phyloP scores from a whole-genome alignment of 2,888 invertebrate species.

The Eupithecia insigniata region DNA sequence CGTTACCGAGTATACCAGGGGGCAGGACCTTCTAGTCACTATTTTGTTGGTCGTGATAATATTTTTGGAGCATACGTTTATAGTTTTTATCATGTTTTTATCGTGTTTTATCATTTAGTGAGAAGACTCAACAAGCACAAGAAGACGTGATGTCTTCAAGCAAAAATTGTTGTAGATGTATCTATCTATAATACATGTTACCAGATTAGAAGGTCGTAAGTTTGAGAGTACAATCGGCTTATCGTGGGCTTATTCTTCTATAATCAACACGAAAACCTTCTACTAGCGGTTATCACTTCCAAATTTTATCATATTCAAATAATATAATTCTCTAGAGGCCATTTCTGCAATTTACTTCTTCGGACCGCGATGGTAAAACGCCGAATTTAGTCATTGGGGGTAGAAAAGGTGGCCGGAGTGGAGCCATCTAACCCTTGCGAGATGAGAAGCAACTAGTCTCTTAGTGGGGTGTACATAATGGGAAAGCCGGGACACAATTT shows the following conservation, averaged over 20 bases:
- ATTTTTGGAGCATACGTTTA: no score
- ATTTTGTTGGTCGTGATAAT: no score
- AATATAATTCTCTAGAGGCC: neutral
- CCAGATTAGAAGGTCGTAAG: neutral
- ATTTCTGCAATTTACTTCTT: conserved; percentile 14
- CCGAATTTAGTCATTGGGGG: conserved; percentile 38
- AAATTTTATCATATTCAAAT: neutral
- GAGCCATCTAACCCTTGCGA: conserved; percentile 41
- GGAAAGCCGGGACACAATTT: conserved; percentile 11
- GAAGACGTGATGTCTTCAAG: neutral
- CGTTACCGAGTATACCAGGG: no score
- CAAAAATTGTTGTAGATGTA: neutral
- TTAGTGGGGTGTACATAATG: conserved; percentile 13
- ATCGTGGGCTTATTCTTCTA: neutral
- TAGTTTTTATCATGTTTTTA: no score
- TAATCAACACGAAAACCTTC: neutral
- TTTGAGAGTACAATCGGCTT: neutral
- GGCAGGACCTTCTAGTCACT: no score
- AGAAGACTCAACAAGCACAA: neutral
- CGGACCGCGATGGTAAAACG: conserved; percentile 25
- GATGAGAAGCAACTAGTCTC: conserved; percentile 49
- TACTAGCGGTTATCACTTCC: neutral
- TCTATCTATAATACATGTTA: neutral
- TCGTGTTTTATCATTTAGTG: no score
- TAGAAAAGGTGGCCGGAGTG: conserved; percentile 39